phyloP scores from a whole-genome alignment of 2,797 vertebrate genomes.

The Halcyon smyrnensis region DNA sequence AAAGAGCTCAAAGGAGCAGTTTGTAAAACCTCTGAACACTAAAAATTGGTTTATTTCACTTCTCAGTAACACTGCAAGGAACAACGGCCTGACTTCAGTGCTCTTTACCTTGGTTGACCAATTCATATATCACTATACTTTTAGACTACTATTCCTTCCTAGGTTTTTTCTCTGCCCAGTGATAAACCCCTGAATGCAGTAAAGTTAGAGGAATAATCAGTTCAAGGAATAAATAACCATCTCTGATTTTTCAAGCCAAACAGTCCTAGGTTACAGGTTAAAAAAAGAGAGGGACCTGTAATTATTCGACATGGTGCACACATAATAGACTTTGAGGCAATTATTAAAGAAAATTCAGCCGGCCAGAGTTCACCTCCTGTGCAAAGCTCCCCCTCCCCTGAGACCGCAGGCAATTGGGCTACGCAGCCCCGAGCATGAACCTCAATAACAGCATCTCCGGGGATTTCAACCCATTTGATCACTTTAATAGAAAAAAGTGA shows the following conservation, averaged over 20 bases:
- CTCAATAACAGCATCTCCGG: conserved; percentile 11
- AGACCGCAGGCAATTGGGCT: conserved; percentile 11
- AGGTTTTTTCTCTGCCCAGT: neutral
- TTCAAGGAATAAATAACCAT: neutral
- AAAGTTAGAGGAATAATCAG: neutral
- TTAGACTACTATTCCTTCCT: neutral
- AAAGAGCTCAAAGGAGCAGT: neutral
- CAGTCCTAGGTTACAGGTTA: neutral
- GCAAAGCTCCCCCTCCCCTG: neutral
- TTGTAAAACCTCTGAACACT: neutral
- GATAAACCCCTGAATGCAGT: neutral
- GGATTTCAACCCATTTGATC: conserved; percentile 49
- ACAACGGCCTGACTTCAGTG: neutral
- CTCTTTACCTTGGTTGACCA: neutral
- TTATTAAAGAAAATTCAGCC: conserved; percentile 27
- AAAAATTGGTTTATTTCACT: neutral
- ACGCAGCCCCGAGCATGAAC: neutral
- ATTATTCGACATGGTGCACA: conserved; percentile 2
- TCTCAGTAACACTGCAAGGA: neutral
- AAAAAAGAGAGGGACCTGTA: neutral
- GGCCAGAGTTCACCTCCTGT: conserved; percentile 18
- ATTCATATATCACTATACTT: neutral
- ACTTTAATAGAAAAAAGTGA: conserved; percentile 52
- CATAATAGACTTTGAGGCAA: conserved; percentile 3
- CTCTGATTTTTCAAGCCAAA: neutral